Base-by-base conservation (phyloP, 2,113 vertebrate genomes). In the Phasianus colchicus region DNA sequence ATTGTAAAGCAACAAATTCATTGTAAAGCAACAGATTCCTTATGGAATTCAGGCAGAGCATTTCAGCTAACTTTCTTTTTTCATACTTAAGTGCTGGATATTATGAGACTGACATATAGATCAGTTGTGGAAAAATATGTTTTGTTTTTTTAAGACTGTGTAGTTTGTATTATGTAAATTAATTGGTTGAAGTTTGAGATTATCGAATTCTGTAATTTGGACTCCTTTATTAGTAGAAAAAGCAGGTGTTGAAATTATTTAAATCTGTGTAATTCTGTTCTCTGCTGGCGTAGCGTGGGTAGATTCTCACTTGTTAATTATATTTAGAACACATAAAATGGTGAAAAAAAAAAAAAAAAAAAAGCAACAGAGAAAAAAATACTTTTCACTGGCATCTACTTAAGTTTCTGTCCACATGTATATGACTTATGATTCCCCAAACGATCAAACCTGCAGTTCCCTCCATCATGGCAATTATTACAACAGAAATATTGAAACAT, bases 221-320 rank as follows among this genome's bases (percentile, higher is more conserved):
- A 48, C 48, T 88, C 19, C 61, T 96, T 97, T 97, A 97, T 97
- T 97, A 98, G 92, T 83, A 96, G 71, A 95, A 95, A 96, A 98
- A 80, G 96, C 96, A 98, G 97, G 95, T 97, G 96, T 86, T 96
- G 77, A 96, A 93, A 85, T 95, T 94, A 50, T 93, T 94, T 96
- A 95, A 97, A 96, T 54, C 48, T 94, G 48, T 88, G 91, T 96
- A 97, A 95, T 96, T 96, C 77, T 97, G 75, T 97, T 97, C 96
- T 96, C 72, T 91, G 60, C 58, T 97, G 84, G 63, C 96, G 42
- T 70, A 69, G 84, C 14, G 93, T 97, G 95, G 96, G 96, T 79
- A 92, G 91, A 93, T 96, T 98, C 86, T 97, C 95, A 96, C 96
- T 98, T 97, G 87, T 95, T 97, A 98, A 97, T 97, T 97, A 96